Base-by-base conservation (phyloP, 2,113 vertebrate species). In the Heterotilapia buettikoferi region DNA sequence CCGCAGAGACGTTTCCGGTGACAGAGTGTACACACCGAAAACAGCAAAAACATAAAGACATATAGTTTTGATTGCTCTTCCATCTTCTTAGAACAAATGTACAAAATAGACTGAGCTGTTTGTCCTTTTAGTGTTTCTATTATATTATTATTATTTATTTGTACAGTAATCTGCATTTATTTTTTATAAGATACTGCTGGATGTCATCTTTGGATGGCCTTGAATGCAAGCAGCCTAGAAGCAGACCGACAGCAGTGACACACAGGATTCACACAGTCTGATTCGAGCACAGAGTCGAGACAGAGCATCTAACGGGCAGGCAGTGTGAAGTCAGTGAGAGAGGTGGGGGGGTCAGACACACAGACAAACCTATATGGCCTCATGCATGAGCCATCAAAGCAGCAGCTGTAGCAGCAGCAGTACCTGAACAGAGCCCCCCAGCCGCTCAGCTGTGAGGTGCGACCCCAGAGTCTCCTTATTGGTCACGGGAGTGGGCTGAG, bases 371-470 rank as follows among this genome's bases (percentile, higher is more conserved):
- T 59, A 94, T 5, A 36, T 83, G 88, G 93, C 88, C 80, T 91
- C 93, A 93, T 95, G 95, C 95, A 90, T 80, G 84, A 92, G 90
- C 93, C 86, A 92, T 80, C 52, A 87, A 90, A 93, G 93, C 92
- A 90, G 94, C 87, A 90, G 94, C 88, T 90, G 87, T 24, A 93
- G 90, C 86, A 95, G 95, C 92, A 96, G 95, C 94, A 94, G 97
- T 98, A 98, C 98, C 98, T 98, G 97, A 50, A 98, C 97, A 91
- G 98, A 97, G 96, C 97, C 97, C 97, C 97, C 97, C 94, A 97
- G 97, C 97, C 97, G 96, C 96, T 97, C 97, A 96, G 97, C 96
- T 90, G 97, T 97, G 93, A 97, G 96, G 93, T 96, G 97, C 90
- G 97, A 97, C 96, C 97, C 97, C 96, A 97, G 92, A 92, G 97